Percentiles rank a stretch among this genome's conserved stretches.
Evolutionary conservation across 2,888 invertebrate species (phyloP).

Genomic region (Philopedon plagiatum): DNA sequence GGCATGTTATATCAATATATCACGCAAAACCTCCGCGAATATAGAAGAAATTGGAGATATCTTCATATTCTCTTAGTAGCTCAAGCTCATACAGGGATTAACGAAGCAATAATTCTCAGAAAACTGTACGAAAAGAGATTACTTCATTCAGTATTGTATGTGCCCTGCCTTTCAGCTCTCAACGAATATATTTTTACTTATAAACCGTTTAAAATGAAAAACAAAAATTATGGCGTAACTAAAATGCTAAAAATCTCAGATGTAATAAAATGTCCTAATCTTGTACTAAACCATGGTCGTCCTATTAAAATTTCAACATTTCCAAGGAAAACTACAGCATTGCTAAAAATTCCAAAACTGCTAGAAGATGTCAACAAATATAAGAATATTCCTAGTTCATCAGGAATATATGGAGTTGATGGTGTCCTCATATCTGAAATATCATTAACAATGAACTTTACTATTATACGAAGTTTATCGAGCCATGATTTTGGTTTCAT

Average conservation of each 20-base stretch:
- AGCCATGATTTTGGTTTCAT: slow-evolving; percentile 40
- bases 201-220: not conserved
- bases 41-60: not conserved
- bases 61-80: not conserved
- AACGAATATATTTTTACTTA: not conserved
- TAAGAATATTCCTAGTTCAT: slow-evolving; percentile 38
- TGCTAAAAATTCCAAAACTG: slow-evolving; percentile 19
- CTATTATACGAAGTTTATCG: not conserved
- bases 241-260: not conserved
- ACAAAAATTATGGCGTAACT: not conserved
- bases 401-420: slow-evolving; percentile 63
- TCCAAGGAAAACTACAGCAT: slow-evolving; percentile 48
- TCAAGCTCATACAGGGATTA: not conserved
- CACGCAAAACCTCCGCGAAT: too few relatives aligned
- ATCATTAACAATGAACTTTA: slow-evolving; percentile 10
- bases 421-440: slow-evolving; percentile 57
- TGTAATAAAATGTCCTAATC: not conserved
- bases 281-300: slow-evolving; percentile 61
- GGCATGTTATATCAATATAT: not conserved
- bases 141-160: not conserved
- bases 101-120: not conserved
- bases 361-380: slow-evolving; percentile 29
- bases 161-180: not conserved
- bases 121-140: not conserved
- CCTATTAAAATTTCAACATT: slow-evolving; percentile 64